phyloP scores from a whole-genome alignment of 2,113 vertebrate genomes.

The Neofelis nebulosa region DNA sequence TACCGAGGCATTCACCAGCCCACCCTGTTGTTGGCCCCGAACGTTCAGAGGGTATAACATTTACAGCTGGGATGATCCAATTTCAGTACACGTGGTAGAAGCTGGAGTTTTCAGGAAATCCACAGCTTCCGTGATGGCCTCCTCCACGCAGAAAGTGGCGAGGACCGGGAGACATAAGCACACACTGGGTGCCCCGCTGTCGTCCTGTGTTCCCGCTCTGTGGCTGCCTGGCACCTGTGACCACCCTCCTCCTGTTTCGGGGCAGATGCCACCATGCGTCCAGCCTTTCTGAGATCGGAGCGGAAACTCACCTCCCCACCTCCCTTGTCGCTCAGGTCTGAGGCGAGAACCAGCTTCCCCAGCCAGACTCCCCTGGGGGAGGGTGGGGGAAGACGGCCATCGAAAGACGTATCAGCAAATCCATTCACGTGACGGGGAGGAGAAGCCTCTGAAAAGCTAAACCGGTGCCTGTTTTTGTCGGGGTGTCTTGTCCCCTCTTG shows the following conservation, averaged over 20 bases:
- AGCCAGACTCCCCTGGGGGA: not conserved
- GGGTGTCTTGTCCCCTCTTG: not conserved
- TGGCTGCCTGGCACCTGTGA: not conserved
- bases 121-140: not conserved
- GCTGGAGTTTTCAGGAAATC: slow-evolving; percentile 23
- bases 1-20: not conserved
- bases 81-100: not conserved
- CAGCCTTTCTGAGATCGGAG: not conserved
- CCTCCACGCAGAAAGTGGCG: not conserved
- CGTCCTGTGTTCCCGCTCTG: not conserved
- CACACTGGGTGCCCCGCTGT: not conserved
- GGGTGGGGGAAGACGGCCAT: not conserved
- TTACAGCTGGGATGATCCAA: not conserved
- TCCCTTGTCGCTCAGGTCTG: not conserved
- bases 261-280: not conserved
- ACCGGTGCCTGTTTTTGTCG: not conserved
- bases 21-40: not conserved
- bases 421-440: not conserved
- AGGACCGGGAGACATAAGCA: not conserved
- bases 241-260: not conserved
- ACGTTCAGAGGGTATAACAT: not conserved
- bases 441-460: not conserved
- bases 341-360: not conserved
- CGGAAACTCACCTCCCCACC: not conserved
- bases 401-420: not conserved